A percentile compares a stretch with the other conserved stretches of the same genome.
Conservation (phyloP, 2,888 invertebrate genomes). For the Amphipyra tragopoginis region DNA sequence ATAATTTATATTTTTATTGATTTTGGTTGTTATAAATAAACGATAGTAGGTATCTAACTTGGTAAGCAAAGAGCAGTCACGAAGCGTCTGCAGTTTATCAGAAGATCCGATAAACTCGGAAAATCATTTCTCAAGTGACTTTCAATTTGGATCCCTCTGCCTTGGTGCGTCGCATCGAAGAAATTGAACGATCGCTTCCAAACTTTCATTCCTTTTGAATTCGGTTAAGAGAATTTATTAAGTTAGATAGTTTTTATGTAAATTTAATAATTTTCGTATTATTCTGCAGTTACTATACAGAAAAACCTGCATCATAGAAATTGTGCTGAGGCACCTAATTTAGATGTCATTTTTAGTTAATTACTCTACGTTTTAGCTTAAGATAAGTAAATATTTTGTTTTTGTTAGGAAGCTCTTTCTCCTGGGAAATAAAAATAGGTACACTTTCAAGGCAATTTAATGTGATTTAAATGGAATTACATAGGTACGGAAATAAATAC, state of each 20-base stretch:
- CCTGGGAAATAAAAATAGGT: not conserved
- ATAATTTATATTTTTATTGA: not conserved
- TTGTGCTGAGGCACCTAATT: too few relatives aligned
- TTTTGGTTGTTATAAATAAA: not conserved
- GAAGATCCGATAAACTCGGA: conserved; percentile 58
- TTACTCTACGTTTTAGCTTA: too few relatives aligned
- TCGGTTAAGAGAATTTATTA: conserved; percentile 39
- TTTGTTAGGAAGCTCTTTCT: not conserved
- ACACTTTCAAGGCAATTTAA: not conserved
- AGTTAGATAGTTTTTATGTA: conserved; percentile 43
- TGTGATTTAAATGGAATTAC: not conserved
- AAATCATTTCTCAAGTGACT: conserved; percentile 74
- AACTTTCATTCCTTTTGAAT: conserved; percentile 52
- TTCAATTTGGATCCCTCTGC: conserved; percentile 67
- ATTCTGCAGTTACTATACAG: not conserved
- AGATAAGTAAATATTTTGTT: too few relatives aligned
- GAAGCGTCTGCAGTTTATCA: conserved; percentile 47
- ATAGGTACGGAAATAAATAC: not conserved
- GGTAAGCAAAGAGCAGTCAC: conserved; percentile 42
- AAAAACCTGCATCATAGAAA: too few relatives aligned
- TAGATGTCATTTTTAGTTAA: too few relatives aligned
- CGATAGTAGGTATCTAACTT: not conserved
- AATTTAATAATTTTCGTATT: conserved; percentile 1
- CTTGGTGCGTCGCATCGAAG: conserved; percentile 54
- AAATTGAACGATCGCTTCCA: conserved; percentile 50